Conservation (phyloP, 2,113 vertebrate genomes). For the Haplochromis vanheusdeni region DNA sequence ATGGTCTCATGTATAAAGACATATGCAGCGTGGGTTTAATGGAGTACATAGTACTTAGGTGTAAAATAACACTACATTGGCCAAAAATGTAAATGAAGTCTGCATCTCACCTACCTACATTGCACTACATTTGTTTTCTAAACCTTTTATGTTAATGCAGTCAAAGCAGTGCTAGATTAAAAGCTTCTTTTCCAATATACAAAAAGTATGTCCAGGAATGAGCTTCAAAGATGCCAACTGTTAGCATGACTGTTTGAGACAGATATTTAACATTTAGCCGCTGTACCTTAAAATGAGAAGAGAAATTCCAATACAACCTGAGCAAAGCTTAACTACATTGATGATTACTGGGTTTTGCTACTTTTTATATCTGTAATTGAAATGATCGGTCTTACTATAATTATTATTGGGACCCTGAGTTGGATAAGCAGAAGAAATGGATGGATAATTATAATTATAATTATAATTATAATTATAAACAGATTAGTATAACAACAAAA, state of each 20-base stretch:
- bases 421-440: neutral
- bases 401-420: neutral
- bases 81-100: neutral
- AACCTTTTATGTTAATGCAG: neutral
- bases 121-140: neutral
- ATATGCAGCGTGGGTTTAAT: conserved; percentile 26
- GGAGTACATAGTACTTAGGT: neutral
- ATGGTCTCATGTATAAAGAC: neutral
- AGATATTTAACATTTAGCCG: neutral
- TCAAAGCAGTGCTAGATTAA: neutral
- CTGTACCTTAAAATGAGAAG: neutral
- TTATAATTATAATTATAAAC: neutral
- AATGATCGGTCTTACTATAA: neutral
- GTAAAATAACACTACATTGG: neutral
- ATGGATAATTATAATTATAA: neutral
- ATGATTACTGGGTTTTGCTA: neutral
- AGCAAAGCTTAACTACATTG: neutral
- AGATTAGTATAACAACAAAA: neutral
- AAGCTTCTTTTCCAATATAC: neutral
- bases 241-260: neutral
- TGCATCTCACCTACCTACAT: neutral
- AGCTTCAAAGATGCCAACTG: neutral
- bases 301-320: neutral
- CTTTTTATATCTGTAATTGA: neutral
- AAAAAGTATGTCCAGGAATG: neutral